Conservation (phyloP, 2,113 vertebrate species). For the Gobius niger region DNA sequence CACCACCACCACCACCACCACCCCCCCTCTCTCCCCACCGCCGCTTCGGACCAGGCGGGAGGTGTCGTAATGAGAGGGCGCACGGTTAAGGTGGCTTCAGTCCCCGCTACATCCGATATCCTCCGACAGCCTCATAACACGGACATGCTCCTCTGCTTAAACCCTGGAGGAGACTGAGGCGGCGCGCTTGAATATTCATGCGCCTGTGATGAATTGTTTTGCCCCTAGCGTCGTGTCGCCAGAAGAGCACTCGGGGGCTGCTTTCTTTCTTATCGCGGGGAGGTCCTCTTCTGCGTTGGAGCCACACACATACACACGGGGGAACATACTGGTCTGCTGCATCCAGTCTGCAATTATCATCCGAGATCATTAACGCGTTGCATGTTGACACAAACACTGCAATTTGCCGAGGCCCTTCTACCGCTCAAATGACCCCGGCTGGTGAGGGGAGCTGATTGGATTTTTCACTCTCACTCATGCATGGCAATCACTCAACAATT, state of each 20-base stretch:
- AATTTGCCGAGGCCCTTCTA: constrained; percentile 66
- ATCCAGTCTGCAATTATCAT: constrained; percentile 74
- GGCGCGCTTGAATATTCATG: constrained; percentile 72
- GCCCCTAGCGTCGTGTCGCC: constrained; percentile 64
- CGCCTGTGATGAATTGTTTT: constrained; percentile 64
- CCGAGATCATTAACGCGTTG: constrained; percentile 71
- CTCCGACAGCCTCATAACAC: not conserved
- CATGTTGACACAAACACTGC: constrained; percentile 73
- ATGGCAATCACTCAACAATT: constrained; percentile 67
- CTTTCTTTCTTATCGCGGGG: constrained; percentile 66
- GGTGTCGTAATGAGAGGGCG: constrained; percentile 71
- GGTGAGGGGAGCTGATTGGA: constrained; percentile 69
- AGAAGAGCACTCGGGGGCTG: constrained; percentile 64
- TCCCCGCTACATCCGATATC: constrained; percentile 46
- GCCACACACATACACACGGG: constrained; percentile 26
- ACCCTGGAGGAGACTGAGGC: constrained; percentile 53
- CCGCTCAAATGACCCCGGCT: constrained; percentile 67
- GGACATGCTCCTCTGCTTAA: no score
- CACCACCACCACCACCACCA: constrained; percentile 42
- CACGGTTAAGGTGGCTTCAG: constrained; percentile 69
- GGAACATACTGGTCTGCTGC: constrained; percentile 13
- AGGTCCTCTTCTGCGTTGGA: constrained; percentile 54
- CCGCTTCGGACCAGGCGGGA: constrained; percentile 44
- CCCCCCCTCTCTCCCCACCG: constrained; percentile 48
- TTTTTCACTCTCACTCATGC: constrained; percentile 51